A percentile compares a stretch with the other conserved stretches of the same genome.
Evolutionary conservation across 1,140 invertebrate genomes (phyloP).

Genomic region (Drosophila sechellia): DNA sequence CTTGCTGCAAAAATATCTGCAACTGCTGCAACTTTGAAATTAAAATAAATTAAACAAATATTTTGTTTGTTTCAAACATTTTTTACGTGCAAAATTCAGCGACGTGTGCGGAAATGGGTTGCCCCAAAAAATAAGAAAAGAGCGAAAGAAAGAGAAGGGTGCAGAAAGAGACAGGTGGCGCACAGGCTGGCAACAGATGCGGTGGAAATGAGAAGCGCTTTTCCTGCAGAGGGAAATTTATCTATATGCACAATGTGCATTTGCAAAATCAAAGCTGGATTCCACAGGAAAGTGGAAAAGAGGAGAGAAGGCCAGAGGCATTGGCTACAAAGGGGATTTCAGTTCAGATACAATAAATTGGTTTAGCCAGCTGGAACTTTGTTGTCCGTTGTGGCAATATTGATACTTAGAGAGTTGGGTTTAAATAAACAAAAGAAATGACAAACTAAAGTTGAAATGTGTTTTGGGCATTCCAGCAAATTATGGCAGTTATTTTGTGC

Average conservation of each 20-base stretch:
- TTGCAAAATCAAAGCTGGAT: constrained; percentile 54
- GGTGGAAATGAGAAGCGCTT: constrained; percentile 37
- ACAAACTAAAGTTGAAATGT: constrained; percentile 2
- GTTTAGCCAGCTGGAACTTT: constrained; percentile 25
- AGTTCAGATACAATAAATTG: constrained; percentile 33
- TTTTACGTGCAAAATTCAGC: constrained; percentile 71
- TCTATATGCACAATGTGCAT: constrained; percentile 46
- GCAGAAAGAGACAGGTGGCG: constrained; percentile 13
- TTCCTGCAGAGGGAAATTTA: constrained; percentile 18
- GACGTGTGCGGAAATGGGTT: constrained; percentile 52
- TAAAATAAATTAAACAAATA: constrained; percentile 83
- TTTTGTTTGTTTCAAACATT: constrained; percentile 76
- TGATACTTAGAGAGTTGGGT: constrained; percentile 4
- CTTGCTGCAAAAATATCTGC: constrained; percentile 54
- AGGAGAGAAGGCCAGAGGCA: constrained; percentile 15
- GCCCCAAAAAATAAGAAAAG: constrained; percentile 39
- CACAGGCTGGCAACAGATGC: constrained; percentile 41
- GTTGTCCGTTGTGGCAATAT: constrained; percentile 28
- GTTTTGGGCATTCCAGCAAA: constrained; percentile 9
- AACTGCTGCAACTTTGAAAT: constrained; percentile 78
- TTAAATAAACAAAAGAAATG: constrained; percentile 10
- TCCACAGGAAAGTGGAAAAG: constrained; percentile 20
- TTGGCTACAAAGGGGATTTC: constrained; percentile 21
- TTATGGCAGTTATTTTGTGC: not conserved
- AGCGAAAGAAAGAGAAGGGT: constrained; percentile 7